Percentiles rank a stretch among this genome's conserved stretches.
Conservation (phyloP, 2,888 invertebrate species). For the Conomelus anceps region DNA sequence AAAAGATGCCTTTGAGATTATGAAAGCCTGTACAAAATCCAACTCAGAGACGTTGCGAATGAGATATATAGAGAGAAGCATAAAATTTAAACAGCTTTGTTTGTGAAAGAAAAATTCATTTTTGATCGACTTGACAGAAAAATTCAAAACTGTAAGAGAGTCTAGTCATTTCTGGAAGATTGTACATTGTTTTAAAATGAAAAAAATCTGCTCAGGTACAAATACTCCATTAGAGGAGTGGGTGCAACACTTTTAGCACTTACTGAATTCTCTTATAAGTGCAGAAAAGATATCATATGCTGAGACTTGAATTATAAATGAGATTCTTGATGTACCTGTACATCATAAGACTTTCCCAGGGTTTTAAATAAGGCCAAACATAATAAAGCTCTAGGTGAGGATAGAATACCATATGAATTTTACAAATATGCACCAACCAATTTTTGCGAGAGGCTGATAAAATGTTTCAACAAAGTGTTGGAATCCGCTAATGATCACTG, state of each 20-base stretch:
- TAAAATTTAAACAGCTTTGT: neutral
- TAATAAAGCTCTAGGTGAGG: conserved; percentile 8
- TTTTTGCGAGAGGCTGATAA: neutral
- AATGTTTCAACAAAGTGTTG: neutral
- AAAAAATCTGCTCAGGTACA: neutral
- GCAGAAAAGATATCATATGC: neutral
- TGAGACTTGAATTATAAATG: neutral
- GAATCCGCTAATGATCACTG: neutral
- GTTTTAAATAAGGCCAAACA: neutral
- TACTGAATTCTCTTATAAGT: neutral
- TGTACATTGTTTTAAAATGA: conserved; percentile 2
- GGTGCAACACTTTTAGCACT: neutral
- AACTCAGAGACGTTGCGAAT: neutral
- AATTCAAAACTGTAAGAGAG: neutral
- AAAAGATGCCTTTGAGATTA: neutral
- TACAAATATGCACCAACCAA: conserved; percentile 1
- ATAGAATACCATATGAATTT: conserved; percentile 12
- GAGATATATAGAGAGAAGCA: neutral
- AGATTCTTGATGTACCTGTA: neutral
- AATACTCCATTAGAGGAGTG: neutral
- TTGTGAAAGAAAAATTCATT: neutral
- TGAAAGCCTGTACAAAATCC: neutral
- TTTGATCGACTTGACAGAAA: neutral
- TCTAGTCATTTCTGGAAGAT: neutral
- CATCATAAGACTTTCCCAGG: neutral